Evolutionary conservation across 2,797 vertebrate genomes (phyloP).

Genomic region (Discoglossus pictus): DNA sequence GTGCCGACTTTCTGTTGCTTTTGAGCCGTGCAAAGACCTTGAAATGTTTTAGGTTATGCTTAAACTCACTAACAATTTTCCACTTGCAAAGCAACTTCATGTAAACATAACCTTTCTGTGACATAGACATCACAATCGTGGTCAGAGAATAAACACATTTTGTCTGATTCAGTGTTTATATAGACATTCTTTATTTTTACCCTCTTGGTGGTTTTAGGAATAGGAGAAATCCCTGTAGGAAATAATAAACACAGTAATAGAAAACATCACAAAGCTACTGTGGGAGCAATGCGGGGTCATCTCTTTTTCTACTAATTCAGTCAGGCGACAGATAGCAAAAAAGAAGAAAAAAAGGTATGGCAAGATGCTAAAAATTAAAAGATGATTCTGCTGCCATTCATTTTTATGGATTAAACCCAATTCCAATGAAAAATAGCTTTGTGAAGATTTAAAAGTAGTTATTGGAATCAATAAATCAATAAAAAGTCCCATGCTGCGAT

Average conservation of each 20-base stretch:
- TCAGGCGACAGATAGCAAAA: not conserved
- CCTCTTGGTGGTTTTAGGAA: slow-evolving; percentile 36
- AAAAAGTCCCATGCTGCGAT: too few relatives aligned
- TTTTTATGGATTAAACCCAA: too few relatives aligned
- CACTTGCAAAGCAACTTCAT: slow-evolving; percentile 27
- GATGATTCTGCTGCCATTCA: slow-evolving; percentile 1
- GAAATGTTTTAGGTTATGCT: slow-evolving; percentile 27
- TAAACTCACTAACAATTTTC: slow-evolving; percentile 34
- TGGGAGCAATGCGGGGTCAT: not conserved
- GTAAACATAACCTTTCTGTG: slow-evolving; percentile 41
- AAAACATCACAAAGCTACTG: slow-evolving; percentile 15
- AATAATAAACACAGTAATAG: slow-evolving; percentile 41
- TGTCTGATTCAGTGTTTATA: slow-evolving; percentile 29
- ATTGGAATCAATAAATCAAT: too few relatives aligned
- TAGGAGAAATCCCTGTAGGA: slow-evolving; percentile 16
- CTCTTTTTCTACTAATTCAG: not conserved
- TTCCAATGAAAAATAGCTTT: too few relatives aligned
- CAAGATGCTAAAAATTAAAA: not conserved
- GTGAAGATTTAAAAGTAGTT: too few relatives aligned
- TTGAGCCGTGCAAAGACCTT: slow-evolving; percentile 23
- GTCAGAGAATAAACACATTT: slow-evolving; percentile 25
- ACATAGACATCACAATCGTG: slow-evolving; percentile 34
- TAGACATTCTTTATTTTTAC: slow-evolving; percentile 35
- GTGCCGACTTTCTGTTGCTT: slow-evolving; percentile 18
- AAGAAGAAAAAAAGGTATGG: not conserved